Conservation (phyloP, 2,113 vertebrate species). For the Corythoichthys intestinalis region DNA sequence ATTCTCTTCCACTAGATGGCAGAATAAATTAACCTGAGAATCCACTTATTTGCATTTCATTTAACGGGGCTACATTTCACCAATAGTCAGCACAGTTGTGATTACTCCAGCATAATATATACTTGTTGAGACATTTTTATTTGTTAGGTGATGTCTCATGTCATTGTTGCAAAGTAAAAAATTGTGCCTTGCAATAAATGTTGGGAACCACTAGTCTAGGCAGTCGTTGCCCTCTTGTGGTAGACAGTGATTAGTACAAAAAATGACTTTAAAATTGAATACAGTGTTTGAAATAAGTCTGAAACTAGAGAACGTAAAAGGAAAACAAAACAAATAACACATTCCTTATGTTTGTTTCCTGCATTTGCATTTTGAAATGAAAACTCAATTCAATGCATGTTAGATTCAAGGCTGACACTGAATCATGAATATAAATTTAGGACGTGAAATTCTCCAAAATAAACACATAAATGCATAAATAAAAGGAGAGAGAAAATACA, state of each 20-base stretch:
- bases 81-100: neutral
- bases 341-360: neutral
- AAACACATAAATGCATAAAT: neutral
- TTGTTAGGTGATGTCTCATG: neutral
- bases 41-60: conserved; percentile 32
- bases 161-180: neutral
- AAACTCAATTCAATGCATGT: conserved; percentile 12
- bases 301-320: neutral
- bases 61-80: conserved; percentile 28
- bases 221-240: conserved; percentile 59
- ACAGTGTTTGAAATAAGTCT: conserved; percentile 46
- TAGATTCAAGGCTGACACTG: neutral
- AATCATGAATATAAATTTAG: conserved; percentile 1
- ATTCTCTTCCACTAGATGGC: neutral
- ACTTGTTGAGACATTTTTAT: neutral
- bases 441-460: neutral
- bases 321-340: neutral
- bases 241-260: conserved; percentile 25
- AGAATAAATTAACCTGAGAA: conserved; percentile 4
- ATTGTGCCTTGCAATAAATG: neutral
- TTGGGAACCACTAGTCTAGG: neutral
- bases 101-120: neutral
- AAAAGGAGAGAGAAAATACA: conserved; percentile 15
- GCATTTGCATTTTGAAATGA: conserved; percentile 22
- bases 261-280: conserved; percentile 32